phyloP scores from a whole-genome alignment of 2,888 invertebrate genomes.

The Operophtera brumata region DNA sequence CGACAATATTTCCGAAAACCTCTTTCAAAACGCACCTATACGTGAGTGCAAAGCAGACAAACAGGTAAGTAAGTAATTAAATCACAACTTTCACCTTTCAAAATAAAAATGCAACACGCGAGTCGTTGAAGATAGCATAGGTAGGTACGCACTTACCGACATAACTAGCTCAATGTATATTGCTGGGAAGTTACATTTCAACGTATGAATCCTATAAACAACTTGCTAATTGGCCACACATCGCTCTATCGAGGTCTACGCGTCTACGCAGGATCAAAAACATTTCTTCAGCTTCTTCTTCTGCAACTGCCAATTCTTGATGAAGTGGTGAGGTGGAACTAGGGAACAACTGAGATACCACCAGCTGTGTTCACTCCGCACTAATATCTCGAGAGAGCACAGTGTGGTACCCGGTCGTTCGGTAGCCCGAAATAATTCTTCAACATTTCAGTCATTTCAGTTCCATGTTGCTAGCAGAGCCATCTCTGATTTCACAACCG shows the following conservation, averaged over 20 bases:
- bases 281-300: not conserved
- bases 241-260: no score
- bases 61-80: slow-evolving; percentile 34
- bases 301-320: not conserved
- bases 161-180: slow-evolving; percentile 21
- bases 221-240: no score
- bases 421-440: slow-evolving; percentile 57
- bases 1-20: slow-evolving; percentile 4
- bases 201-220: no score
- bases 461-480: slow-evolving; percentile 28
- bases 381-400: slow-evolving; percentile 91
- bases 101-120: slow-evolving; percentile 46
- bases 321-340: slow-evolving; percentile 58
- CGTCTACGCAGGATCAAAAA: no score
- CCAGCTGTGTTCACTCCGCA: slow-evolving; percentile 98
- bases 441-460: slow-evolving; percentile 17
- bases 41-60: slow-evolving; percentile 15
- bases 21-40: slow-evolving; percentile 5
- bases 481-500: slow-evolving; percentile 30
- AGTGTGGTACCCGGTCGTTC: slow-evolving; percentile 97
- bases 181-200: not conserved
- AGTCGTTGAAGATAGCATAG: slow-evolving; percentile 29
- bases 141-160: slow-evolving; percentile 30
- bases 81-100: slow-evolving; percentile 52
- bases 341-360: slow-evolving; percentile 96